Evolutionary conservation across 2,888 invertebrate genomes (phyloP).

Genomic region (Drosophila maculinotata): DNA sequence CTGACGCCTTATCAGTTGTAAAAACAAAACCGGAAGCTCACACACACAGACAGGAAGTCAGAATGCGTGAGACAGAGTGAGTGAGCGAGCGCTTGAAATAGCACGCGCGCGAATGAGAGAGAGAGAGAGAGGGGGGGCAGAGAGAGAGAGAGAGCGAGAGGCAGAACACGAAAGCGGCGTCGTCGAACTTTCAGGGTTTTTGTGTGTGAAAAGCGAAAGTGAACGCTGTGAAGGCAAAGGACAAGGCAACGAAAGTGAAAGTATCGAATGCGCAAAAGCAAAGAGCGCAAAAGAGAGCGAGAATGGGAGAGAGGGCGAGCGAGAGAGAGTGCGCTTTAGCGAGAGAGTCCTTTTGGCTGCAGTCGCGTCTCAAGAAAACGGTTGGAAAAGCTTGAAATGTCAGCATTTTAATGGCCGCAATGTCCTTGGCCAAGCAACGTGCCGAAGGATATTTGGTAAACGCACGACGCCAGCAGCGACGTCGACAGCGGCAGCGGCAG

Average conservation of each 20-base stretch:
- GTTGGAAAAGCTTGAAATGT: constrained; percentile 58
- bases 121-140: constrained; percentile 7
- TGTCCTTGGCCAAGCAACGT: constrained; percentile 84
- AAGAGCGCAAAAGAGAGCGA: constrained; percentile 16
- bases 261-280: constrained; percentile 34
- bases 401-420: constrained; percentile 83
- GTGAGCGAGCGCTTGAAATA: constrained; percentile 6
- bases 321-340: constrained; percentile 26
- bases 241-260: constrained; percentile 75
- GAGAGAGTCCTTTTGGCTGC: constrained; percentile 35
- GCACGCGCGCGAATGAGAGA: constrained; percentile 13
- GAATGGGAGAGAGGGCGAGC: constrained; percentile 10
- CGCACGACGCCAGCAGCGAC: constrained; percentile 43
- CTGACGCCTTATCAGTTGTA: constrained; percentile 77
- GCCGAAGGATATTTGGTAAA: constrained; percentile 78
- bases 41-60: constrained; percentile 78
- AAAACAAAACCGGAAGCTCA: constrained; percentile 82
- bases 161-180: constrained; percentile 39
- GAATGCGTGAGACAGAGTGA: constrained; percentile 42
- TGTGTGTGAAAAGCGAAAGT: constrained; percentile 59
- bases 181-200: constrained; percentile 78
- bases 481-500: constrained; percentile 26
- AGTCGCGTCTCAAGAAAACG: constrained; percentile 68
- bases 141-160: constrained; percentile 24
- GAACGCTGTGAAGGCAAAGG: constrained; percentile 75